Evolutionary conservation across 2,113 vertebrate genomes (phyloP), one percentile per base, ranked within the genome.

Genomic region (Tyrannus savana): DNA sequence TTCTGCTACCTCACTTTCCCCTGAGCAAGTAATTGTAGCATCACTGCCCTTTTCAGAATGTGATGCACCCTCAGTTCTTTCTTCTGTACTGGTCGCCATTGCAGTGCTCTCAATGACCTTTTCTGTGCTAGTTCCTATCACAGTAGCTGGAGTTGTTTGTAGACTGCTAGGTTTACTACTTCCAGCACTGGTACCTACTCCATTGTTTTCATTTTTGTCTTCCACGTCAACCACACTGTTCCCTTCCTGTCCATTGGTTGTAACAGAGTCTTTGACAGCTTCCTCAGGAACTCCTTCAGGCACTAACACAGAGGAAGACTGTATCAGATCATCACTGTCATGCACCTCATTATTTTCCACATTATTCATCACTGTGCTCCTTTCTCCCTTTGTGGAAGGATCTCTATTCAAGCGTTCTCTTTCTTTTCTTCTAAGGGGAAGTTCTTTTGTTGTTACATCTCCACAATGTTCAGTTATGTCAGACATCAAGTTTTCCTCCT

Each of bases 81-180:
- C 95, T 88, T 95, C 98, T n/a, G 97, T 97, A 76, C 98, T 98
- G 21, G 96, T 97, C 31, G 97, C 96, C 67, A 87, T 71, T 19
- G 87, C 82, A 82, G 96, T 41, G 31, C 77, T 95, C 66, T 92
- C 91, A 31, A 1, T 27, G 37, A 93, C 73, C 73, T 94, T 97
- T 69, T 96, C 90, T 66, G 94, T 80, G 49, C 91, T 97, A 72
- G 96, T 95, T 67, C 96, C 95, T 63, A 96, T 82, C 10, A 89
- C 44, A 47, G 22, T 71, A n/a, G 62, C 13, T 0, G 52, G 64
- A 44, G 74, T 6, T 33, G 87, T 71, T 78, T 93, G 82, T 4
- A 68, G 56, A 52, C 55, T 91, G 13, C 53, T 52, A 17, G 46
- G 24, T 58, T 87, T 74, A 27, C 33, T 56, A 16, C 66, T 80